Base-by-base conservation (phyloP, 2,797 vertebrate genomes). In the Sarcophilus harrisii region DNA sequence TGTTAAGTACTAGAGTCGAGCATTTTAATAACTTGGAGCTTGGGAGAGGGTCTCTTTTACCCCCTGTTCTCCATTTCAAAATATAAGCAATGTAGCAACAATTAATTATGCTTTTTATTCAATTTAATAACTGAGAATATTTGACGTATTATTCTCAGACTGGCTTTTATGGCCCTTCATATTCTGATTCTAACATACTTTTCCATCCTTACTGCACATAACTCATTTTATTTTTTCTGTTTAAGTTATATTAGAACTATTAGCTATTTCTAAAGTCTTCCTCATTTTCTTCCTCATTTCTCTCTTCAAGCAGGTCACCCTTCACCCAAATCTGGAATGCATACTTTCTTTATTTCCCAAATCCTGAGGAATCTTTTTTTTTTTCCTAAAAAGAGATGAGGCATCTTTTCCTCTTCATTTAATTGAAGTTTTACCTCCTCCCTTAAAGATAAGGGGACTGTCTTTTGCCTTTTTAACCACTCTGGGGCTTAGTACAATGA, bases 1-100 rank as follows among this genome's bases (percentile, higher is more conserved):
- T 38, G 96, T 27, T 90, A 81, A 94, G 95, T 96, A 95, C 21
- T 93, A 16, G 95, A 49, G 93, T 95, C 95, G 96, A 97, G 66
- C 9, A 54, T 59, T 97, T 96, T 38, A 73, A 57, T 90, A 60
- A 30, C 59, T 90, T 4, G 60, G 27, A 92, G 11, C 5, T n/a
- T 93, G 38, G 73, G 73, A 87, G 18, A 45, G n/a, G 73, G n/a
- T 49, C 73, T 81, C 1, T 81, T 81, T 81, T 81, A 81, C 18
- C n/a, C 66, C 16, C 6, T 73, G 21, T 73, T 38, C 66, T 81
- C 18, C 18, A 81, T 38, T 81, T 81, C 66, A 81, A 81, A 11
- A 38, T 81, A 73, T 21, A 73, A 73, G 62, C n/a, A 81, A 81
- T 2, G n/a, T 38, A 49, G 1, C 24, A 87, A 38, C 24, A 87